Conservation (phyloP, 2,113 vertebrate species). For the Bungarus multicinctus region DNA sequence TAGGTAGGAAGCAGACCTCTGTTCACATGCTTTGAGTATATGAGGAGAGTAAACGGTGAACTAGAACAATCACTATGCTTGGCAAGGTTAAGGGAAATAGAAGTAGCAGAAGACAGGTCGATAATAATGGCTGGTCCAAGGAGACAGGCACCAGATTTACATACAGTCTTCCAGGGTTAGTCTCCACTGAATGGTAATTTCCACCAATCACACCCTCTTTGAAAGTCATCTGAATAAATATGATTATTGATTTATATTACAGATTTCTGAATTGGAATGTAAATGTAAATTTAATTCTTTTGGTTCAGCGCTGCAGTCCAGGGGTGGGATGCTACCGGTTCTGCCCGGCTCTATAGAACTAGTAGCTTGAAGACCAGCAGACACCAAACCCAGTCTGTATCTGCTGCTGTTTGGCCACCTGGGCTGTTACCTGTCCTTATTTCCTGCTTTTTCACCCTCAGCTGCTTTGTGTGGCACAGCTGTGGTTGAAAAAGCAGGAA, state of each 20-base stretch:
- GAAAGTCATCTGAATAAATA: not conserved
- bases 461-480: too few species aligned
- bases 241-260: not conserved
- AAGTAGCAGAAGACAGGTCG: not conserved
- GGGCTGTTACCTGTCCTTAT: too few species aligned
- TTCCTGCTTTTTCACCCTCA: too few species aligned
- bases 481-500: too few species aligned
- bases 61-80: not conserved
- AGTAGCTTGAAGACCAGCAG: too few species aligned
- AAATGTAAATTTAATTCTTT: not conserved
- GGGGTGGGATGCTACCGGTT: too few species aligned
- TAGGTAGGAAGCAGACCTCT: not conserved
- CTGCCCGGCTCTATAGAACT: too few species aligned
- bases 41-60: not conserved
- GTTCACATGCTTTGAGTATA: not conserved
- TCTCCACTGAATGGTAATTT: not conserved
- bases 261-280: not conserved
- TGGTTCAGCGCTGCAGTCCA: too few species aligned
- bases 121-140: not conserved
- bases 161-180: not conserved
- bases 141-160: not conserved
- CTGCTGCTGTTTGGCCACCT: too few species aligned
- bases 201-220: not conserved
- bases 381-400: too few species aligned
- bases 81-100: not conserved